Evolutionary conservation across 2,113 vertebrate genomes (phyloP).

Genomic region (Tetrax tetrax): DNA sequence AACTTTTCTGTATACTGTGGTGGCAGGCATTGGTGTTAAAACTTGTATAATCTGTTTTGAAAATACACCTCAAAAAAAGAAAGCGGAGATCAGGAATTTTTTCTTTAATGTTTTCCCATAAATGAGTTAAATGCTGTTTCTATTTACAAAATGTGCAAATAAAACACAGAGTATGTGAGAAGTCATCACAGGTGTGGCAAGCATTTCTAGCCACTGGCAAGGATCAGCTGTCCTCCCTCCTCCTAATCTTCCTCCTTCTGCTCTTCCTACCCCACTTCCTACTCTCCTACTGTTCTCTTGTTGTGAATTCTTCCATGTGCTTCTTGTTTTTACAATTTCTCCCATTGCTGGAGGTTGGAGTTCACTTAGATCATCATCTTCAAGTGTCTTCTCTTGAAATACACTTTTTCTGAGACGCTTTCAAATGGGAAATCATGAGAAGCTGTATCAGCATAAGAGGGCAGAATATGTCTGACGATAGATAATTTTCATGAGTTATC

Average conservation of each 20-base stretch:
- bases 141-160: not conserved
- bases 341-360: not conserved
- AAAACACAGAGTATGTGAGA: not conserved
- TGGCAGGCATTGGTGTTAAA: not conserved
- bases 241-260: not conserved
- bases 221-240: not conserved
- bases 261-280: not conserved
- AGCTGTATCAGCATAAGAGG: not conserved
- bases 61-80: not conserved
- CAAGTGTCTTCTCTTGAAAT: not conserved
- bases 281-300: not conserved
- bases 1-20: not conserved
- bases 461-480: not conserved
- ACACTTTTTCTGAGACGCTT: not conserved
- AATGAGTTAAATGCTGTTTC: not conserved
- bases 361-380: not conserved
- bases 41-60: not conserved
- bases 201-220: not conserved
- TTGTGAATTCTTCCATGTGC: not conserved
- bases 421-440: not conserved
- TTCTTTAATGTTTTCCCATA: not conserved
- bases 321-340: constrained; percentile 1
- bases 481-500: not conserved
- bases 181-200: not conserved
- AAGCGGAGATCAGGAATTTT: not conserved